phyloP scores from a whole-genome alignment of 2,113 vertebrate genomes.

The Athene noctua region DNA sequence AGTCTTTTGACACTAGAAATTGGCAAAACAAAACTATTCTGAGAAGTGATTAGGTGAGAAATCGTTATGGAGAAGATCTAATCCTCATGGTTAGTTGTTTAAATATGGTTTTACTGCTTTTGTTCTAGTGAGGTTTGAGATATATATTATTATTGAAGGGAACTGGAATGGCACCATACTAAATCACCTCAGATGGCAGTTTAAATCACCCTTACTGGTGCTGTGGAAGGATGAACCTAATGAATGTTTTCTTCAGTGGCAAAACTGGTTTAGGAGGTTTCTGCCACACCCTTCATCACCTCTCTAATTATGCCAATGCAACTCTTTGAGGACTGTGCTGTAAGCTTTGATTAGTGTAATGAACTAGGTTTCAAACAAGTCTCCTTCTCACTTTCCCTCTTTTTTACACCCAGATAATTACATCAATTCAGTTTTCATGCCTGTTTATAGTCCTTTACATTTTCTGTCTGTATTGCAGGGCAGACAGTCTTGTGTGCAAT shows the following conservation, averaged over 20 bases:
- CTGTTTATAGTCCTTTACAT: background rate
- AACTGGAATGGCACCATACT: background rate
- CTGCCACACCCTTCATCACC: background rate
- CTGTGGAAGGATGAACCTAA: background rate
- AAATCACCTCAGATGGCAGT: background rate
- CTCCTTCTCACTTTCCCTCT: background rate
- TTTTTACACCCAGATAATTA: background rate
- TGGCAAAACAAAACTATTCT: background rate
- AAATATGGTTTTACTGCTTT: background rate
- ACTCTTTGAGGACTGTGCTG: background rate
- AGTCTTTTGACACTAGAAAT: background rate
- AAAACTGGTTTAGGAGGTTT: conserved; percentile 17
- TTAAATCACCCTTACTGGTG: background rate
- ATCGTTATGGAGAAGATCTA: background rate
- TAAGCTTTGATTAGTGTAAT: background rate
- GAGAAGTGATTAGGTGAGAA: background rate
- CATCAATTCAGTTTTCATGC: background rate
- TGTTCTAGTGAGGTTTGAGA: background rate
- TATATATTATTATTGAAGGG: background rate
- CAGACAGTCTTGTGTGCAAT: background rate
- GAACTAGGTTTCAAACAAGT: background rate
- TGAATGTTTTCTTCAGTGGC: background rate
- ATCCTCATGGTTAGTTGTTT: background rate
- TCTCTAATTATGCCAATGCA: background rate
- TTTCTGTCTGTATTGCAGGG: background rate